A percentile compares a stretch with the other conserved stretches of the same genome.
Conservation (phyloP, 2,113 vertebrate species). For the Thomomys bottae region DNA sequence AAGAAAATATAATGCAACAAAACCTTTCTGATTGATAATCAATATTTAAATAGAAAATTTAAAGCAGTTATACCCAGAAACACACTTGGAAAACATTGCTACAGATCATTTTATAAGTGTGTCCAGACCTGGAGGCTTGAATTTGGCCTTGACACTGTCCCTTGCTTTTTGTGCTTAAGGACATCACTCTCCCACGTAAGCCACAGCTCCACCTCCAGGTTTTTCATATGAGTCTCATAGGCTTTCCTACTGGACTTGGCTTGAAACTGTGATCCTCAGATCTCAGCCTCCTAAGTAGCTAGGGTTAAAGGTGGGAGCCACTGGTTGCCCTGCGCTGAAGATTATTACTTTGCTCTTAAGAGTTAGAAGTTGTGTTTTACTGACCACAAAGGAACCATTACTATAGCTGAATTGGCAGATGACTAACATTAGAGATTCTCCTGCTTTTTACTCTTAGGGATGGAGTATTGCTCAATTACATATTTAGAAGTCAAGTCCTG, state of each 20-base stretch:
- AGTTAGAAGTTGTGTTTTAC: conserved; percentile 39
- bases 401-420: background rate
- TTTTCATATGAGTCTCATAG: too few species aligned
- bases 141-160: too few species aligned
- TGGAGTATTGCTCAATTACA: background rate
- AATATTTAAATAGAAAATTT: conserved; percentile 5
- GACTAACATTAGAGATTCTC: background rate
- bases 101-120: background rate
- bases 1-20: background rate
- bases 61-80: background rate
- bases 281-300: too few species aligned
- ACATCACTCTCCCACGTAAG: too few species aligned
- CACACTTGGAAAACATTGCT: background rate
- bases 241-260: too few species aligned
- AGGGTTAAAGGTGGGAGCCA: too few species aligned
- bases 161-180: too few species aligned
- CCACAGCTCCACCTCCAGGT: too few species aligned
- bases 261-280: too few species aligned
- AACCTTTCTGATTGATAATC: conserved; percentile 16
- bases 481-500: background rate
- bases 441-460: background rate
- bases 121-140: too few species aligned
- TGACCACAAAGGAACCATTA: background rate
- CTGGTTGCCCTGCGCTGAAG: background rate
- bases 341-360: background rate